A percentile compares a stretch with the other conserved stretches of the same genome.
Evolutionary conservation across 2,888 invertebrate species (phyloP).

Genomic region (Lomographa bimaculata): DNA sequence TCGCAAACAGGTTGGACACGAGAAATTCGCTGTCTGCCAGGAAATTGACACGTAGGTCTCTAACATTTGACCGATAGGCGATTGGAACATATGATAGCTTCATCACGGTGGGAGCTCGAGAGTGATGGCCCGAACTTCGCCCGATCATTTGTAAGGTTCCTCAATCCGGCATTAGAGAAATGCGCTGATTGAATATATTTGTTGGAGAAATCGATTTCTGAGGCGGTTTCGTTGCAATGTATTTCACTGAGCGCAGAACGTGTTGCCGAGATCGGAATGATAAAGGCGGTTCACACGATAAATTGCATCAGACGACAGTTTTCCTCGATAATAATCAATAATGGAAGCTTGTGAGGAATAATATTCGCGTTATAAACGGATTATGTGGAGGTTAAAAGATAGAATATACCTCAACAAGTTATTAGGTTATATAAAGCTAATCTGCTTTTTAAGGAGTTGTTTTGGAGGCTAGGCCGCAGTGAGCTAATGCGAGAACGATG

Average conservation of each 20-base stretch:
- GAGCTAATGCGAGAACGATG: slow-evolving; percentile 38
- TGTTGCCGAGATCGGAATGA: slow-evolving; percentile 19
- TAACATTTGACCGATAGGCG: slow-evolving; percentile 59
- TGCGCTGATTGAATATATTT: slow-evolving; percentile 28
- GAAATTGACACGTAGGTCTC: slow-evolving; percentile 56
- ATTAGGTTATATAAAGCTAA: slow-evolving; percentile 4
- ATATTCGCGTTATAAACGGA: neutral
- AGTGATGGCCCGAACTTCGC: slow-evolving; percentile 22
- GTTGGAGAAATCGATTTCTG: slow-evolving; percentile 30
- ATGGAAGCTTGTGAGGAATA: slow-evolving; percentile 11
- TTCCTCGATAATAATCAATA: slow-evolving; percentile 16
- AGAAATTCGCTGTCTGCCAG: slow-evolving; percentile 65
- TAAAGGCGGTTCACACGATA: slow-evolving; percentile 22
- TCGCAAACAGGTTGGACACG: slow-evolving; percentile 64
- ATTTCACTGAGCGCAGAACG: slow-evolving; percentile 19
- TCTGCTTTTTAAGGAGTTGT: slow-evolving; percentile 14
- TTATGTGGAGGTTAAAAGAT: slow-evolving; percentile 3
- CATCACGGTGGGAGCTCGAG: slow-evolving; percentile 30
- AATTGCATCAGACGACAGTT: slow-evolving; percentile 13
- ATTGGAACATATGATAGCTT: slow-evolving; percentile 43
- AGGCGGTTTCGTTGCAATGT: slow-evolving; percentile 17
- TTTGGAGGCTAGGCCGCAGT: slow-evolving; percentile 36
- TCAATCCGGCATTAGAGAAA: slow-evolving; percentile 30
- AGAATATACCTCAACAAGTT: neutral
- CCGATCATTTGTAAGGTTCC: slow-evolving; percentile 32